Evolutionary conservation across 2,797 vertebrate species (phyloP).

Genomic region (Linurgus olivaceus): DNA sequence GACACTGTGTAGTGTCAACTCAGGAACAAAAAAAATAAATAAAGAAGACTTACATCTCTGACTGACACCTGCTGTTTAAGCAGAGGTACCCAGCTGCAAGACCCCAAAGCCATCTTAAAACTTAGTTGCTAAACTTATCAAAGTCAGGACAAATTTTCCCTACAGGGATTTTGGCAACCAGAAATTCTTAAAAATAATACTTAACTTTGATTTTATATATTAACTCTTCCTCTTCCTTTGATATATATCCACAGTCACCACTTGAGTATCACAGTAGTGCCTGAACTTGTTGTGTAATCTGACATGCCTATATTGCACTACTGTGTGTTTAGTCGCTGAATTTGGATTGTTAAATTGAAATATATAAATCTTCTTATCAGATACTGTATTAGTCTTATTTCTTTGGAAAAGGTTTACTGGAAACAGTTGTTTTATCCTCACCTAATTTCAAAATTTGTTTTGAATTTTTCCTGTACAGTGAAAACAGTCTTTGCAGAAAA

Average conservation of each 20-base stretch:
- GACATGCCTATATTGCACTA: not conserved
- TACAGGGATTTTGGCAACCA: not conserved
- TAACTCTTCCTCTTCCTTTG: not conserved
- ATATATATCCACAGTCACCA: not conserved
- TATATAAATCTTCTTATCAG: not conserved
- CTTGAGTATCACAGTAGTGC: not conserved
- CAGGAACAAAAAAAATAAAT: not conserved
- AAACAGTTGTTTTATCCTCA: not conserved
- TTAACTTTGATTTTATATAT: not conserved
- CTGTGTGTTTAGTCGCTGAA: not conserved
- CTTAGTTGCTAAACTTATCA: not conserved
- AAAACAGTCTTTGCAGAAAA: not conserved
- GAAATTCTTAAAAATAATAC: not conserved
- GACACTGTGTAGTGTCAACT: not conserved
- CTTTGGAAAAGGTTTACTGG: not conserved
- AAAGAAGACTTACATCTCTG: not conserved
- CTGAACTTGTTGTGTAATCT: not conserved
- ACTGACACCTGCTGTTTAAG: not conserved
- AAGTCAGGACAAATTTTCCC: not conserved
- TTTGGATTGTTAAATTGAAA: not conserved
- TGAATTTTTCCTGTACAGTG: not conserved
- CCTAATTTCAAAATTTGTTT: not conserved
- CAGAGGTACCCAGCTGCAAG: not conserved
- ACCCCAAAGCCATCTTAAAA: not conserved
- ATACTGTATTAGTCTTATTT: not conserved